Percentiles rank a stretch among this genome's conserved stretches.
These are phyloP conservation scores for Zaprionus inermis DNA, from an alignment of 1,140 invertebrate genomes.

Conservation along the genomic window DNA sequence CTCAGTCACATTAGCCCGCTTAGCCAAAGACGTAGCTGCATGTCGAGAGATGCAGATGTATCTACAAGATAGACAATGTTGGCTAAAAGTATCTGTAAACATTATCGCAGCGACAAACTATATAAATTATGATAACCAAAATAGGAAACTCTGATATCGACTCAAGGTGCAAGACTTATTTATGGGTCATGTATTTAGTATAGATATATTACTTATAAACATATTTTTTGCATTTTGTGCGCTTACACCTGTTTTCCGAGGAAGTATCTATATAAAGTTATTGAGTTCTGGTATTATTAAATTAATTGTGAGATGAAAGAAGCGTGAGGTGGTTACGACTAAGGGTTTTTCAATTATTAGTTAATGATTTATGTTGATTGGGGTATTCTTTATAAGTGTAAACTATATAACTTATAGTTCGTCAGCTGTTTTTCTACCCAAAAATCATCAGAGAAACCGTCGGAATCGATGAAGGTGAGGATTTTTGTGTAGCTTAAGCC, in stretches of 20 bases:
- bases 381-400: too few species aligned
- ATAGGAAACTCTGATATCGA: neutral
- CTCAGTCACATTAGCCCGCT: neutral
- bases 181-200: neutral
- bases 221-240: neutral
- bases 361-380: too few species aligned
- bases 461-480: too few species aligned
- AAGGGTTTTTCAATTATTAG: too few species aligned
- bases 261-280: too few species aligned
- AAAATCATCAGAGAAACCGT: too few species aligned
- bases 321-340: too few species aligned
- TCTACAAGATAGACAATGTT: neutral
- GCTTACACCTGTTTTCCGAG: neutral
- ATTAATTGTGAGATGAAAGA: too few species aligned
- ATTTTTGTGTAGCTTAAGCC: too few species aligned
- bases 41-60: slow-evolving; percentile 4
- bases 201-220: neutral
- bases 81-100: neutral
- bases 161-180: slow-evolving; percentile 3
- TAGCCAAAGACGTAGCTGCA: neutral
- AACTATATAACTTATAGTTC: too few species aligned
- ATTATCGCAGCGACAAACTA: neutral
- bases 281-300: too few species aligned
- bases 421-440: too few species aligned
- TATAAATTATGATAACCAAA: neutral